Evolutionary conservation across 2,888 invertebrate genomes (phyloP).

Genomic region (Drosophila monieri): DNA sequence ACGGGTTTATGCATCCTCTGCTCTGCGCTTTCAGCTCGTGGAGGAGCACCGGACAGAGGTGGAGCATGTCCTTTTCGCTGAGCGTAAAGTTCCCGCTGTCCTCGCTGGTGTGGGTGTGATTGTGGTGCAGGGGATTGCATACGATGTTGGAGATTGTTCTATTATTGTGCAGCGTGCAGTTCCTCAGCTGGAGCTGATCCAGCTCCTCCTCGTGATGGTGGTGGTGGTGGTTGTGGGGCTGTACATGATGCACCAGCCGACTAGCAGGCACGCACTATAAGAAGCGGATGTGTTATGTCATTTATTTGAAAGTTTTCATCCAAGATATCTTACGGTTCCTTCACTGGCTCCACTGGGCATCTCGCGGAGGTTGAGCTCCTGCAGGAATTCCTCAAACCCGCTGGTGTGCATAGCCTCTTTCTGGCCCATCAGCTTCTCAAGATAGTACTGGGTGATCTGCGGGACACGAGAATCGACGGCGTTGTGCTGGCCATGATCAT

Average conservation of each 20-base stretch:
- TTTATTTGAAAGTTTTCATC: no score
- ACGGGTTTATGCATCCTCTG: constrained; percentile 86
- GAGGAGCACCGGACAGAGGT: constrained; percentile 88
- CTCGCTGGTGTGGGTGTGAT: constrained; percentile 11
- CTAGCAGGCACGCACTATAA: constrained; percentile 71
- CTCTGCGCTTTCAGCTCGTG: constrained; percentile 87
- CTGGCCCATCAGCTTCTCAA: constrained; percentile 88
- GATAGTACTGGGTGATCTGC: constrained; percentile 86
- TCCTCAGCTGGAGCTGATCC: constrained; percentile 33
- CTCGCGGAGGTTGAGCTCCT: constrained; percentile 86
- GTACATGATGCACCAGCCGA: constrained; percentile 72
- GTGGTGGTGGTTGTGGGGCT: constrained; percentile 61
- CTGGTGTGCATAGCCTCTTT: constrained; percentile 85
- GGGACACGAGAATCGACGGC: constrained; percentile 67
- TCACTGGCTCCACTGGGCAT: constrained; percentile 80
- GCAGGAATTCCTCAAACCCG: constrained; percentile 89
- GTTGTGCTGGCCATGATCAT: constrained; percentile 59
- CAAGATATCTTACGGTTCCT: constrained; percentile 49
- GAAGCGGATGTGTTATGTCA: background rate
- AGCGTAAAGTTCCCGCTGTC: constrained; percentile 58
- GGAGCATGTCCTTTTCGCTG: constrained; percentile 77
- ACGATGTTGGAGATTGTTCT: constrained; percentile 40
- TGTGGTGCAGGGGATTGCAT: constrained; percentile 41
- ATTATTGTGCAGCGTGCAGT: constrained; percentile 54
- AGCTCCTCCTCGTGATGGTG: constrained; percentile 25